Evolutionary conservation across 1,140 invertebrate genomes (phyloP).

Genomic region (Gerris buenoi): DNA sequence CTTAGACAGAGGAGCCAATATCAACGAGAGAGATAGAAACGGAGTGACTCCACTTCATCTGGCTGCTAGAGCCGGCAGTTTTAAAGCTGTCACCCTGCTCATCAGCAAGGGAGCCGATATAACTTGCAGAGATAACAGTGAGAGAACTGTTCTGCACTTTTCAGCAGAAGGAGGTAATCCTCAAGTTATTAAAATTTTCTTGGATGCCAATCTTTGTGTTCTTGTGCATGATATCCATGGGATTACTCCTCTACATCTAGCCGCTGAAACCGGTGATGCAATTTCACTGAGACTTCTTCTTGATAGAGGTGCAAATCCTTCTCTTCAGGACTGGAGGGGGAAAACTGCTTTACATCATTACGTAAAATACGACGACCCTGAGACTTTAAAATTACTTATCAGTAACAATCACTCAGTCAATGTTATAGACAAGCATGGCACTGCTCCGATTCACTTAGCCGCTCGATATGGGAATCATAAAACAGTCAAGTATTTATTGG

Average conservation of each 20-base stretch:
- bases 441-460: neutral
- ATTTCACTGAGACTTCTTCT: neutral
- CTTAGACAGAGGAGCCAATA: neutral
- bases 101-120: neutral
- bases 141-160: neutral
- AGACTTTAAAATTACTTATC: neutral
- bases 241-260: neutral
- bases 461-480: neutral
- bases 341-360: neutral
- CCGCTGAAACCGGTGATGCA: neutral
- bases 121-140: neutral
- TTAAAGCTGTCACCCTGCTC: neutral
- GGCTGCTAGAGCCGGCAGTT: neutral
- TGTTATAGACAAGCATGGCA: neutral
- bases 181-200: neutral
- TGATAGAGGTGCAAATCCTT: neutral
- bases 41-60: neutral
- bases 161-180: neutral
- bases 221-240: neutral
- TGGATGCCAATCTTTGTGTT: neutral
- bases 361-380: neutral
- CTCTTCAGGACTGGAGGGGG: neutral
- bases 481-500: neutral
- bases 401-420: neutral
- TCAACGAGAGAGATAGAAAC: neutral